These are phyloP conservation scores for Papilio polyxenes DNA, from an alignment of 1,140 invertebrate genomes.

Conservation along the genomic window DNA sequence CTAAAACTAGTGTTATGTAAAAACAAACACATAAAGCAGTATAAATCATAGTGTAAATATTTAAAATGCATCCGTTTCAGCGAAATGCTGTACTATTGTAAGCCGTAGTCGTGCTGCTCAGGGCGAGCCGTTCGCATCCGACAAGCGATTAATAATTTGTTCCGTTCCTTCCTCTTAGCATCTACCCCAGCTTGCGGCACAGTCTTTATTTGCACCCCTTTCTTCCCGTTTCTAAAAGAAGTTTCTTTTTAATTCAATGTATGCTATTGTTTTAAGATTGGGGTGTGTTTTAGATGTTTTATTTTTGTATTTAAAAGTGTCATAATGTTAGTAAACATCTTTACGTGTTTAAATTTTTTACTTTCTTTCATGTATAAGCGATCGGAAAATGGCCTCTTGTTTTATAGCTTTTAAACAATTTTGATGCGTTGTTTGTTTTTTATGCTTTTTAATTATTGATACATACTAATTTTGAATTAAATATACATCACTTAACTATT, in stretches of 20 bases:
- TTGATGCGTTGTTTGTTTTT: too few species aligned
- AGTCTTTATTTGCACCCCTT: constrained; percentile 37
- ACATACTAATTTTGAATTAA: too few species aligned
- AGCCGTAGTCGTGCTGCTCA: neutral
- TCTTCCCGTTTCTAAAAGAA: constrained; percentile 10
- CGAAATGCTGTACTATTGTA: neutral
- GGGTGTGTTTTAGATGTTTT: neutral
- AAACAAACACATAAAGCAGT: constrained; percentile 20
- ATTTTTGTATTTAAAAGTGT: neutral
- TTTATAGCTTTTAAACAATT: too few species aligned
- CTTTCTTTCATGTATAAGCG: too few species aligned
- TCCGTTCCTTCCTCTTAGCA: constrained; percentile 27
- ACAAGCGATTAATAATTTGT: constrained; percentile 40
- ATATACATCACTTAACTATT: too few species aligned
- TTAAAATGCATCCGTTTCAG: constrained; percentile 13
- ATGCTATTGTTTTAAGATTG: constrained; percentile 6
- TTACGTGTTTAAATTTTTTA: too few species aligned
- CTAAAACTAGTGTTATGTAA: neutral
- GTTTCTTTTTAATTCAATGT: constrained; percentile 38
- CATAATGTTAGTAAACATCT: neutral
- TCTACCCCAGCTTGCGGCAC: constrained; percentile 13
- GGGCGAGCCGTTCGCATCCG: constrained; percentile 18
- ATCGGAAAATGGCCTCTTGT: too few species aligned
- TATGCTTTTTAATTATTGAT: too few species aligned
- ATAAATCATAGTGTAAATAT: constrained; percentile 15